A percentile compares a stretch with the other conserved stretches of the same genome.
Conservation (phyloP, 1,140 invertebrate genomes). For the Drosophila bocki region DNA sequence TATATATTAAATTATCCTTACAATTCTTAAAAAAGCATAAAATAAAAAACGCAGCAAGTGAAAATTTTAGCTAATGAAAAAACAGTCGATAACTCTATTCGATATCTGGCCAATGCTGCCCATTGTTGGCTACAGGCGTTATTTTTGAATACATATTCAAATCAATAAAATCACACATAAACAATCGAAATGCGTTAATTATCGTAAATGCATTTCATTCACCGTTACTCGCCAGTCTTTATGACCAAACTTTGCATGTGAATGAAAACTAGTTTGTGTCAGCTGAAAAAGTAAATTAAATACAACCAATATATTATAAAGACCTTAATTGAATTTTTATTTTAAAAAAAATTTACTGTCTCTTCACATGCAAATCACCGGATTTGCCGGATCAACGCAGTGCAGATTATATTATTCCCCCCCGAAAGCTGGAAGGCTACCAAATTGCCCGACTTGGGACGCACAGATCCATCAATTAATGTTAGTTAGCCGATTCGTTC, state of each 20-base stretch:
- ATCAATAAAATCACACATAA: conserved; percentile 43
- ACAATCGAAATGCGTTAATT: conserved; percentile 12
- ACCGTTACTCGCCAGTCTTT: conserved; percentile 35
- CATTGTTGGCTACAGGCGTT: background rate
- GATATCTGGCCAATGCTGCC: background rate
- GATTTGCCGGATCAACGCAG: conserved; percentile 17
- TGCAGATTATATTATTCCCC: conserved; percentile 38
- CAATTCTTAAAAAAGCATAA: too few species aligned
- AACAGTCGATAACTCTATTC: too few species aligned
- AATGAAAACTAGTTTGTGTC: conserved; percentile 31
- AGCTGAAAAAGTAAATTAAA: conserved; percentile 47
- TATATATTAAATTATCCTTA: too few species aligned
- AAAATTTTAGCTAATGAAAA: too few species aligned
- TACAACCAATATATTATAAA: conserved; percentile 17
- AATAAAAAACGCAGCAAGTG: too few species aligned
- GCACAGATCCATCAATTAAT: conserved; percentile 78
- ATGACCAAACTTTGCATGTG: conserved; percentile 48
- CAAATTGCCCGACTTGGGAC: conserved; percentile 49
- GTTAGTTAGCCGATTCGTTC: conserved; percentile 77
- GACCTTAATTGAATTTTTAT: conserved; percentile 34
- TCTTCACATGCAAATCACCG: conserved; percentile 50
- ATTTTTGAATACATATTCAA: conserved; percentile 9
- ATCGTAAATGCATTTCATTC: conserved; percentile 45
- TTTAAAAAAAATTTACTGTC: conserved; percentile 25
- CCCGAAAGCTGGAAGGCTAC: conserved; percentile 9